Evolutionary conservation across 2,888 invertebrate species (phyloP).

Genomic region (Melipona beecheii): DNA sequence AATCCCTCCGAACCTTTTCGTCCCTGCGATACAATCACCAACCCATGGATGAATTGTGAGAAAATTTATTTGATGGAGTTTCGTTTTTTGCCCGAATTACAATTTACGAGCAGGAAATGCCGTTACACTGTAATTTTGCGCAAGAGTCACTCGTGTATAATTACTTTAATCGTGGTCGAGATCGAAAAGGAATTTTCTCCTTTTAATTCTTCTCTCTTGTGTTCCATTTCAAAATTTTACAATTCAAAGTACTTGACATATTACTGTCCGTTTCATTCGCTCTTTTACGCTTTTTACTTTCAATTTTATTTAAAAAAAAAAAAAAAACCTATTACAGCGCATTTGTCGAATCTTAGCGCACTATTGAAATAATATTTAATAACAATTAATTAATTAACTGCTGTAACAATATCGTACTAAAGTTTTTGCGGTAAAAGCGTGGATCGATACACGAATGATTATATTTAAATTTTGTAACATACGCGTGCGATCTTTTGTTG

Average conservation of each 20-base stretch:
- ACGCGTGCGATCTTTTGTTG: too few relatives aligned
- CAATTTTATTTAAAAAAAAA: neutral
- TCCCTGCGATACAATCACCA: conserved; percentile 42
- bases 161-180: neutral
- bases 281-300: neutral
- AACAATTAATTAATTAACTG: too few relatives aligned
- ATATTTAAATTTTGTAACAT: too few relatives aligned
- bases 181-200: too few relatives aligned
- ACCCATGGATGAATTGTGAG: conserved; percentile 53
- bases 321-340: neutral
- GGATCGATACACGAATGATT: too few relatives aligned
- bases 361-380: neutral
- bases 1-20: conserved; percentile 61
- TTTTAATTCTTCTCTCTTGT: neutral
- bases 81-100: conserved; percentile 48
- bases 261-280: neutral
- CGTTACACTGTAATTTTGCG: conserved; percentile 22
- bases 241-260: neutral
- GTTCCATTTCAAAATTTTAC: neutral
- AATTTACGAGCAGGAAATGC: conserved; percentile 43
- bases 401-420: too few relatives aligned
- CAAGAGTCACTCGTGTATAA: neutral
- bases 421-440: too few relatives aligned
- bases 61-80: conserved; percentile 47
- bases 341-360: too few relatives aligned